Evolutionary conservation across 1,140 invertebrate species (phyloP), one percentile per base, ranked within the genome.

Genomic region (Maniola jurtina): DNA sequence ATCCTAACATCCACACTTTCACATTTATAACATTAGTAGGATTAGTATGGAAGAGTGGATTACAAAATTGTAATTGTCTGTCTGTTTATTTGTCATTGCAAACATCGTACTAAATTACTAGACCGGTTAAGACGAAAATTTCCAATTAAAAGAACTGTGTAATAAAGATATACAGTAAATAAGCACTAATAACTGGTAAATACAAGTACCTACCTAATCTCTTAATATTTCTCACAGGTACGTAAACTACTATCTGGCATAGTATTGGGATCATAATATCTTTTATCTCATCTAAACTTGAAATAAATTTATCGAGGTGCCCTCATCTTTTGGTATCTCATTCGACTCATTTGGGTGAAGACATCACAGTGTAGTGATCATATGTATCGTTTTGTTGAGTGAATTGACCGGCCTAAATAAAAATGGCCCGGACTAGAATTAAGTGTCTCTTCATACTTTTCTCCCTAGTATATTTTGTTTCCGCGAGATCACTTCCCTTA

Each of bases 351-450:
- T 84, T 79, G 50, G 50, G n/a, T 40, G 13, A 48, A 55, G 70
- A 59, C 58, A 54, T 75, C 68, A 55, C 60, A 68, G 74, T 71
- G 66, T 54, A 55, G 61, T 61, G 71, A 74, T 55, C 81, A 74
- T 60, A 79, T 83, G 78, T 72, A 36, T 70, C 63, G 68, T 74
- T 67, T 15, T 25, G 63, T 36, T 67, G 2, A 55, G 70, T 73
- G 67, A 64, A 61, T 47, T 68, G 14, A 70, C 67, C 58, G 73
- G 75, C 76, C 73, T 75, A 54, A 7, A 56, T 16, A 68, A 84
- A 80, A 80, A 88, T 88, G 85, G 81, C 63, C 67, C 71, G 81
- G 76, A 72, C 65, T 64, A 84, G 70, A 61, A 74, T 75, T 42
- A 83, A 82, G 68, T 84, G 81, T 75, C 75, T 73, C 50, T 76